phyloP scores from a whole-genome alignment of 2,113 vertebrate genomes.

The Tetrao urogallus region DNA sequence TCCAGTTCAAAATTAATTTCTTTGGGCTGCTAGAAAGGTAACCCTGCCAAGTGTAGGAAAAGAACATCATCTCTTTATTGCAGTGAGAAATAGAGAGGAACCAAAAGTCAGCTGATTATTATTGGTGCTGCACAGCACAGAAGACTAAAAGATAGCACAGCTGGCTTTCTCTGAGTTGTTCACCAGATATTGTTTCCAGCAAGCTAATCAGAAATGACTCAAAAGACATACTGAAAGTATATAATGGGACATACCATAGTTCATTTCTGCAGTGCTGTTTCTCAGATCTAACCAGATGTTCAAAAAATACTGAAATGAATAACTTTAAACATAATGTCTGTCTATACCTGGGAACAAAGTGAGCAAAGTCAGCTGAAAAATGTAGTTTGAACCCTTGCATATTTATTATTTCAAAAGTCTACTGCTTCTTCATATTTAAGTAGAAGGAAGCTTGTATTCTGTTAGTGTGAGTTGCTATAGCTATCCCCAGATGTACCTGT shows the following conservation, averaged over 20 bases:
- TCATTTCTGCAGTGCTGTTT: not conserved
- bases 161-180: not conserved
- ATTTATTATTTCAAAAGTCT: not conserved
- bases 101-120: not conserved
- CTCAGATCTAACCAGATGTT: not conserved
- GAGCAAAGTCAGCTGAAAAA: not conserved
- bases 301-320: not conserved
- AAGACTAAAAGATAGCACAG: not conserved
- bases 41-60: not conserved
- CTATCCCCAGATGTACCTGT: not conserved
- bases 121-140: not conserved
- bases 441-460: not conserved
- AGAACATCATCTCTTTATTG: not conserved
- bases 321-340: not conserved
- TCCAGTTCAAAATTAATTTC: slow-evolving; percentile 6
- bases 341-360: not conserved
- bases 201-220: not conserved
- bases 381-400: not conserved
- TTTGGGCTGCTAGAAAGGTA: not conserved
- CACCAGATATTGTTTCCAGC: not conserved
- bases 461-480: not conserved
- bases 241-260: not conserved
- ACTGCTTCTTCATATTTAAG: not conserved
- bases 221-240: not conserved
- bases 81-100: not conserved